Base-by-base conservation (phyloP, 2,888 invertebrate genomes). In the Xestia ashworthii region DNA sequence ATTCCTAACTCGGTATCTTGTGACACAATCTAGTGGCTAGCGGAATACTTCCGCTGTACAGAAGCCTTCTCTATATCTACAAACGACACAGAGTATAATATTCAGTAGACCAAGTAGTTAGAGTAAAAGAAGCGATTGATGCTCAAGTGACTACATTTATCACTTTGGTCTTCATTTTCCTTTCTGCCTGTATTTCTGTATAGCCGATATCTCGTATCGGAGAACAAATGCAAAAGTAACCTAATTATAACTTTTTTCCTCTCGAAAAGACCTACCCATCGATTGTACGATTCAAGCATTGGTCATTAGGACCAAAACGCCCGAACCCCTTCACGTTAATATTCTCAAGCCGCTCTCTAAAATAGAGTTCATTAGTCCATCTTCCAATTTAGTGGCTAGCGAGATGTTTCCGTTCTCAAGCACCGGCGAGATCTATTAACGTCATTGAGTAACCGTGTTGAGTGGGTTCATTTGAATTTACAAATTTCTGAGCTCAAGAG, bases 371-470 rank as follows among this genome's bases (percentile, higher is more conserved):
- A 82, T 74, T 85, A 74, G 55, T 85, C 55, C 69, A 85, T 82
- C 69, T 84, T 82, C 80, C 87, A 87, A 89, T 90, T 88, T 87
- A 84, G 85, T 78, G 88, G 87, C 83, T 76, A 87, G 76, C 72
- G 71, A 74, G 76, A 77, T 78, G 80, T 77, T 87, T 84, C 87
- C 89, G 80, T 72, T 76, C 67, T 58, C 81, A 44, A 64, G 32
- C 44, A 67, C 66, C 67, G 11, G 16, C 72, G 50, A 68, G 65
- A 69, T 68, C 66, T 76, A 55, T 55, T 68, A 72, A 65, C 14
- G 71, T 19, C 79, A 80, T 73, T 82, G 77, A 67, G 6, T 38
- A 74, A 62, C 16, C n/a, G 41, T 14, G 48, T 68, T n/a, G 46
- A 83, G 81, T 77, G 65, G 44, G 55, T 53, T 53, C 65, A 79